These are phyloP conservation scores for Eulacestoma nigropectus DNA, from an alignment of 2,113 vertebrate genomes.

Conservation along the genomic window DNA sequence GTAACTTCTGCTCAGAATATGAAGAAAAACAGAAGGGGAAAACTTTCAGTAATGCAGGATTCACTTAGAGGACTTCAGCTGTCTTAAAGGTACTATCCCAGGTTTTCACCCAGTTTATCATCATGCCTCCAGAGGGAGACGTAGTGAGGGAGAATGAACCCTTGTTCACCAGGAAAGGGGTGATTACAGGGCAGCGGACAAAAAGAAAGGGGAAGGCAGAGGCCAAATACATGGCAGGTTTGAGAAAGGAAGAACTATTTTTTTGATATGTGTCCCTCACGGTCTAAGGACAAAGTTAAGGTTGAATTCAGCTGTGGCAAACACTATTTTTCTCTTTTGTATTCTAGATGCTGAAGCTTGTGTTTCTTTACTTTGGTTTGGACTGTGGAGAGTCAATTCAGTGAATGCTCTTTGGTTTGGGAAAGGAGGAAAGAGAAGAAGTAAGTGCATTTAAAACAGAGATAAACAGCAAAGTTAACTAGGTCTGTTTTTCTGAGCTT, in stretches of 20 bases:
- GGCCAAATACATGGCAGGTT: neutral
- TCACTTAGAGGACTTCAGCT: neutral
- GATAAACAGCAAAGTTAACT: neutral
- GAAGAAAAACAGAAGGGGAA: neutral
- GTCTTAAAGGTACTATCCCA: neutral
- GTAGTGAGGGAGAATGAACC: neutral
- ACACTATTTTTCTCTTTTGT: neutral
- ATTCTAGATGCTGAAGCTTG: neutral
- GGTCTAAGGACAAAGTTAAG: neutral
- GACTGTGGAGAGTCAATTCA: neutral
- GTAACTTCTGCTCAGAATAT: neutral
- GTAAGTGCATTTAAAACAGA: neutral
- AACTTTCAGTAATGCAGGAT: neutral
- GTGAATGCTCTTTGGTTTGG: neutral
- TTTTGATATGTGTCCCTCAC: neutral
- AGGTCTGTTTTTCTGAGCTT: neutral
- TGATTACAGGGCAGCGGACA: neutral
- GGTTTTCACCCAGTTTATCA: neutral
- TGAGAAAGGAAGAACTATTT: neutral
- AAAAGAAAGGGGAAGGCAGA: neutral
- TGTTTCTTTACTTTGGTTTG: neutral
- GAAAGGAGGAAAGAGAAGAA: neutral
- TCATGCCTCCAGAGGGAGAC: neutral
- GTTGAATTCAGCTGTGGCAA: neutral
- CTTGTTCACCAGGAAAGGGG: neutral